phyloP scores from a whole-genome alignment of 2,113 vertebrate genomes.

The Epinephelus lanceolatus region DNA sequence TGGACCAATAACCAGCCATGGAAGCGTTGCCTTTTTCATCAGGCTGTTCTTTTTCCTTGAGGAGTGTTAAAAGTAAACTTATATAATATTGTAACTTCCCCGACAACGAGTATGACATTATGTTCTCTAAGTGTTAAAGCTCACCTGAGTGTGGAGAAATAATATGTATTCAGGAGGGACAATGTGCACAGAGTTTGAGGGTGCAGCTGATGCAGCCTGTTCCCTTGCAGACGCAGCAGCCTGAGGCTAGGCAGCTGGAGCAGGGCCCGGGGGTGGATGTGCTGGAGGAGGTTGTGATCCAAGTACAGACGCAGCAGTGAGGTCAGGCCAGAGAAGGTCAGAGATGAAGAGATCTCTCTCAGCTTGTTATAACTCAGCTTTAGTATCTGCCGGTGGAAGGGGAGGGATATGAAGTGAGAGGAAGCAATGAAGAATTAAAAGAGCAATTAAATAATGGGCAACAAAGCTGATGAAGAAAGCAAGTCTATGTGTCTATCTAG shows the following conservation, averaged over 20 bases:
- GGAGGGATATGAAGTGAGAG: conserved; percentile 29
- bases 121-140: conserved; percentile 12
- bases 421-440: conserved; percentile 47
- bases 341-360: conserved; percentile 84
- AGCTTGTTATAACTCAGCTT: conserved; percentile 98
- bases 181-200: conserved; percentile 90
- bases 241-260: conserved; percentile 89
- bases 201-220: conserved; percentile 91
- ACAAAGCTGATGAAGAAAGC: conserved; percentile 42
- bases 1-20: no score
- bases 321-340: conserved; percentile 89
- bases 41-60: background rate
- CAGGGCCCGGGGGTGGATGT: conserved; percentile 92
- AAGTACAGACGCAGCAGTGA: conserved; percentile 89
- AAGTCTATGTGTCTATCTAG: no score
- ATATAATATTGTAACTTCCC: background rate
- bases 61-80: background rate
- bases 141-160: conserved; percentile 88
- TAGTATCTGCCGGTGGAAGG: conserved; percentile 86
- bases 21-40: background rate
- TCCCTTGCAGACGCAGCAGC: conserved; percentile 93
- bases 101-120: background rate
- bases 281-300: conserved; percentile 94
- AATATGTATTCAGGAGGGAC: conserved; percentile 88
- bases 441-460: conserved; percentile 29